Conservation (phyloP, 2,888 invertebrate genomes). For the Mystacides longicornis region DNA sequence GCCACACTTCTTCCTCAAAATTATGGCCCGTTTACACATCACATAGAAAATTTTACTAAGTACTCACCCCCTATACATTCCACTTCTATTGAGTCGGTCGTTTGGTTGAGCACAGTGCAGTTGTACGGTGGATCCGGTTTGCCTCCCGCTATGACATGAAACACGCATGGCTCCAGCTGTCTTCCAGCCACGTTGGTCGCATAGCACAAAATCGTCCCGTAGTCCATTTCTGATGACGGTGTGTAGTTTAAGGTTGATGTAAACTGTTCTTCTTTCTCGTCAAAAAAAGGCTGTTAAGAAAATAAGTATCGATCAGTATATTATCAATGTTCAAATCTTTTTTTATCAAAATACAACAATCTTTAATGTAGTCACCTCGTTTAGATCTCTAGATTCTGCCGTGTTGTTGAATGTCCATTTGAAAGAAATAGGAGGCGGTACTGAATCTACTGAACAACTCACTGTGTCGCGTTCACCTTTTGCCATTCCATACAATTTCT, state of each 20-base stretch:
- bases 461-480: slow-evolving; percentile 62
- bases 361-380: slow-evolving; percentile 32
- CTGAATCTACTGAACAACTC: slow-evolving; percentile 65
- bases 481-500: slow-evolving; percentile 68
- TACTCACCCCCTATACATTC: slow-evolving; percentile 55
- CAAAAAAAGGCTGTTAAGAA: slow-evolving; percentile 26
- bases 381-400: slow-evolving; percentile 63
- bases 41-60: too few species aligned
- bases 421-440: slow-evolving; percentile 63
- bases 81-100: slow-evolving; percentile 66
- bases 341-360: not conserved
- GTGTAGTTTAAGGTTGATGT: slow-evolving; percentile 50
- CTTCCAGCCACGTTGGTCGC: slow-evolving; percentile 64
- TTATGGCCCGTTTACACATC: too few species aligned
- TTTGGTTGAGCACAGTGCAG: slow-evolving; percentile 70
- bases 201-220: slow-evolving; percentile 70
- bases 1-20: too few species aligned
- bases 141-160: slow-evolving; percentile 70
- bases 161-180: slow-evolving; percentile 67
- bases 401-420: slow-evolving; percentile 77
- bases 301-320: not conserved
- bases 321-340: not conserved
- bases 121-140: slow-evolving; percentile 73
- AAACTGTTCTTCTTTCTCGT: slow-evolving; percentile 32
- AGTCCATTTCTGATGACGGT: slow-evolving; percentile 63